Evolutionary conservation across 2,888 invertebrate genomes (phyloP).

Genomic region (Aquatica leii): DNA sequence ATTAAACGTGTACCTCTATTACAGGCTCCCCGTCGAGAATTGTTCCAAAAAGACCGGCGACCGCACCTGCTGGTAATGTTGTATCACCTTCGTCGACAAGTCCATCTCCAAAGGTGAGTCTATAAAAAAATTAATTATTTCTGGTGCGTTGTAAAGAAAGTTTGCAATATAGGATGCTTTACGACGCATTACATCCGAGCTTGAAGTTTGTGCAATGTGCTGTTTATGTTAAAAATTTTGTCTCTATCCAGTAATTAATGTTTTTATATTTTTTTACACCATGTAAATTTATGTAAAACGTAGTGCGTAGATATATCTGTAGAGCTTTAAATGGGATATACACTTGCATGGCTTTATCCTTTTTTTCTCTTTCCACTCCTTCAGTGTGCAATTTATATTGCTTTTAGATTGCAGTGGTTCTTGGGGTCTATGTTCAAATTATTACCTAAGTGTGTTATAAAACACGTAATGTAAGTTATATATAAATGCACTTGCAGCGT

Average conservation of each 20-base stretch:
- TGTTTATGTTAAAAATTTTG: constrained; percentile 37
- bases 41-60: constrained; percentile 62
- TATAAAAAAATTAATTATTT: neutral
- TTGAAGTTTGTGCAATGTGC: constrained; percentile 54
- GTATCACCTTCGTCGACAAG: constrained; percentile 61
- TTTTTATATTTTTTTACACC: constrained; percentile 1
- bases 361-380: neutral
- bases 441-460: neutral
- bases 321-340: neutral
- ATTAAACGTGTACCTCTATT: no score
- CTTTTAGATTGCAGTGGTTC: constrained; percentile 4
- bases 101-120: constrained; percentile 63
- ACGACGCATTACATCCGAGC: neutral
- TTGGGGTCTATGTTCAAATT: neutral
- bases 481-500: constrained; percentile 1
- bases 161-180: no score
- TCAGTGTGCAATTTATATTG: neutral
- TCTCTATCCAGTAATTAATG: constrained; percentile 4
- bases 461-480: neutral
- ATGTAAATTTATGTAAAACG: neutral
- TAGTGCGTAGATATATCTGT: no score
- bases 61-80: constrained; percentile 59
- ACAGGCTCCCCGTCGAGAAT: constrained; percentile 63
- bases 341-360: neutral
- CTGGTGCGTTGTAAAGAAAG: neutral